Conservation (phyloP, 2,113 vertebrate species). For the Apus apus region DNA sequence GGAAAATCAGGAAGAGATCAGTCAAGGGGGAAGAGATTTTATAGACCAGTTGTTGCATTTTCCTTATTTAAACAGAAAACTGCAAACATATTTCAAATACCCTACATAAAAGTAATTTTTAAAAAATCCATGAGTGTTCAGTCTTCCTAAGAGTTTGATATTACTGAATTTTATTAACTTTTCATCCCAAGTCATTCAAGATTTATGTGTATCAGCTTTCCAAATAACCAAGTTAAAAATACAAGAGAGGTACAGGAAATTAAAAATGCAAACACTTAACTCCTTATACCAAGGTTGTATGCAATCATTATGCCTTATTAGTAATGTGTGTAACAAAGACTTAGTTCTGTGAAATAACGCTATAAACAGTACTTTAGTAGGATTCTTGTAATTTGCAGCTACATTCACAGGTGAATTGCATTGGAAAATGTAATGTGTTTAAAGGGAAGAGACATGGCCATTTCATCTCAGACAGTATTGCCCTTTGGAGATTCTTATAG, state of each 20-base stretch:
- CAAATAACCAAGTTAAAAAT: conserved; percentile 21
- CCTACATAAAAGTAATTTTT: background rate
- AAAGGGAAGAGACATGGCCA: background rate
- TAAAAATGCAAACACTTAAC: background rate
- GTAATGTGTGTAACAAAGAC: background rate
- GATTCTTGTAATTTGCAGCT: background rate
- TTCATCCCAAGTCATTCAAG: background rate
- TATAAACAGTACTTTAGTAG: background rate
- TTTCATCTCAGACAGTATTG: background rate
- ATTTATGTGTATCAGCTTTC: conserved; percentile 12
- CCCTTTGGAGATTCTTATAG: background rate
- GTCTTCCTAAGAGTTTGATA: background rate
- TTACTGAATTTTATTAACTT: background rate
- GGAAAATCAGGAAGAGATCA: background rate
- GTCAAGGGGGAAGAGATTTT: background rate
- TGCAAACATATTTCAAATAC: conserved; percentile 20
- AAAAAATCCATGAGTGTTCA: background rate
- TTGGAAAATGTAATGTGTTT: background rate
- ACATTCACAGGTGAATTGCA: background rate
- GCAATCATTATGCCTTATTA: background rate
- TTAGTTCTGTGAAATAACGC: background rate
- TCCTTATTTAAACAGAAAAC: background rate
- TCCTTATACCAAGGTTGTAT: background rate
- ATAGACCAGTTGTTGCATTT: background rate
- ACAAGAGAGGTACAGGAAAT: conserved; percentile 22